Base-by-base conservation (phyloP, 2,797 vertebrate genomes). In the Aldrovandia affinis region DNA sequence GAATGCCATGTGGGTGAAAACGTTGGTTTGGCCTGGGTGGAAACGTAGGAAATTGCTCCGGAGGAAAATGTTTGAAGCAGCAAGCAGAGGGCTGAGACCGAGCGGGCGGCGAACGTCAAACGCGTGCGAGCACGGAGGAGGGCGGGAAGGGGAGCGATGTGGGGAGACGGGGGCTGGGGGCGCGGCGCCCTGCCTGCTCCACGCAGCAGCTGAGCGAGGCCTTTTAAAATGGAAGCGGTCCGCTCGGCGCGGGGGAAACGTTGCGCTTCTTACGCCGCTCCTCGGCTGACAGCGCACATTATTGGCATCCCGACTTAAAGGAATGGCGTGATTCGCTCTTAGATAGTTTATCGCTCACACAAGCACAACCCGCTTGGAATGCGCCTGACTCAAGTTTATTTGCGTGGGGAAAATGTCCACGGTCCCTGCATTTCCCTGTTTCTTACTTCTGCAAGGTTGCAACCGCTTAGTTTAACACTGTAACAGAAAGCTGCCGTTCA, bases 151-250 rank as follows among this genome's bases (percentile, higher is more conserved):
- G 50, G 50, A 52, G 50, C 4, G 12, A 52, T 12, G 12, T 52
- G 50, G 12, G 50, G 4, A 52, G 4, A 4, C 50, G 4, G 50
- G 50, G 36, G 36, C 18, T 22, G 90, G 61, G 78, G 77, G 77
- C 52, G 39, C 44, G 82, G 86, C 90, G 91, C 89, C 89, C 86
- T 92, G 89, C 79, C n/a, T 52, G 44, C 50, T 50, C 30, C 52
- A 6, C 15, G 73, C 54, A 63, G 33, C 44, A 85, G 59, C 84
- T 78, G 80, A 54, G 78, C 70, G 54, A 8, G 84, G 57, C 68
- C 36, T 80, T 54, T 33, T 57, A 36, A 81, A 36, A 61, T 39
- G 52, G 55, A 81, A 33, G 25, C 50, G 33, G 55, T 55, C 75
- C 28, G 25, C 65, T 39, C 68, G 47, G 36, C 42, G 42, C 50